phyloP scores from a whole-genome alignment of 92 coral and sea anemone genomes.

The Epizoanthus ramosus region DNA sequence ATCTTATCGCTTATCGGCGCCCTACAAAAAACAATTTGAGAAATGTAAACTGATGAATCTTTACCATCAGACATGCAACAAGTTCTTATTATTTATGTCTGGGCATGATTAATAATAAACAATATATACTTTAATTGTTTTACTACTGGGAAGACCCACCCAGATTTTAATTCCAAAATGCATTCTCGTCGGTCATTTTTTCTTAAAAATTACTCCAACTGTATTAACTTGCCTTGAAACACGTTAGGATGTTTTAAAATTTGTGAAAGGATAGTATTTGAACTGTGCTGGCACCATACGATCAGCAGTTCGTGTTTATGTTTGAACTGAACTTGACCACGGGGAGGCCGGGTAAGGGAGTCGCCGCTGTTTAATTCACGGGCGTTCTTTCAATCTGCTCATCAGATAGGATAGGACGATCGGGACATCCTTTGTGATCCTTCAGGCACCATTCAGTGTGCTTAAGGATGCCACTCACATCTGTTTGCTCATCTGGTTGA shows the following conservation, averaged over 20 bases:
- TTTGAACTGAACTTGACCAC: neutral
- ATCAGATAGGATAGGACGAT: too few species aligned
- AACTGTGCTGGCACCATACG: constrained; percentile 9
- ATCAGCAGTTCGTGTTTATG: neutral
- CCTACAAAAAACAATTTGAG: too few species aligned
- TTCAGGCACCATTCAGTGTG: too few species aligned
- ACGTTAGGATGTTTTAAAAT: neutral
- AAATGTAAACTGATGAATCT: too few species aligned
- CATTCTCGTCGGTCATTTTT: neutral
- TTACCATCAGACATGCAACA: too few species aligned
- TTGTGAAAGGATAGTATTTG: neutral
- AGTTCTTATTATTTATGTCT: constrained; percentile 37
- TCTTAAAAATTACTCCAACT: constrained; percentile 7
- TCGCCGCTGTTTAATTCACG: too few species aligned
- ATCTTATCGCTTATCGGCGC: too few species aligned
- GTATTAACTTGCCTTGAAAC: neutral
- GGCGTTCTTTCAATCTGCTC: too few species aligned
- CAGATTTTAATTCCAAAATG: neutral
- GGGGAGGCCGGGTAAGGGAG: constrained; percentile 14
- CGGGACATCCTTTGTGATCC: too few species aligned
- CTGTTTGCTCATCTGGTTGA: constrained; percentile 43
- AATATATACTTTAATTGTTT: too few species aligned
- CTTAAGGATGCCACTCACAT: neutral
- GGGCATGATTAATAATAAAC: neutral
- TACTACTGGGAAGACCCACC: constrained; percentile 2